These are phyloP conservation scores for Drosophila sturtevanti DNA, from an alignment of 1,140 invertebrate species.

Conservation along the genomic window DNA sequence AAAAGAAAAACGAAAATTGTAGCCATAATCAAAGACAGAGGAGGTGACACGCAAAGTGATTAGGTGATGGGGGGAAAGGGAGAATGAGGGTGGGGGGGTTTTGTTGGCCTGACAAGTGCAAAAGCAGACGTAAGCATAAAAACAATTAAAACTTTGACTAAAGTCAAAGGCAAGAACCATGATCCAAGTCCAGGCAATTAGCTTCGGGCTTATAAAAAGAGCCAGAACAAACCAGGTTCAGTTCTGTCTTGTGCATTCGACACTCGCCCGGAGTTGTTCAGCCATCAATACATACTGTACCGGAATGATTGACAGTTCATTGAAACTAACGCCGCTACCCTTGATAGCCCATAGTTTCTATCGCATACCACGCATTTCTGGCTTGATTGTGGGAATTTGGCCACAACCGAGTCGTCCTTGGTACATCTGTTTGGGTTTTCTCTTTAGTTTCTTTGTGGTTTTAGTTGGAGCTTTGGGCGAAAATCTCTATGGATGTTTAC, in stretches of 20 bases:
- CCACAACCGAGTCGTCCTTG: slow-evolving; percentile 45
- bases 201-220: slow-evolving; percentile 52
- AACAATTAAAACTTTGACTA: slow-evolving; percentile 75
- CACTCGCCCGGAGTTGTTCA: slow-evolving; percentile 34
- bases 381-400: slow-evolving; percentile 67
- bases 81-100: not conserved
- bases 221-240: not conserved
- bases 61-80: not conserved
- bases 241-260: slow-evolving; percentile 24
- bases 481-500: slow-evolving; percentile 57
- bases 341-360: slow-evolving; percentile 61
- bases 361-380: slow-evolving; percentile 60
- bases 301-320: slow-evolving; percentile 36
- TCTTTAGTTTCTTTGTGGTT: slow-evolving; percentile 58
- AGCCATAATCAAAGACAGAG: slow-evolving; percentile 40
- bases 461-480: slow-evolving; percentile 65
- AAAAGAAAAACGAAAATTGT: slow-evolving; percentile 35
- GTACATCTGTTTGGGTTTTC: slow-evolving; percentile 38
- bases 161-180: slow-evolving; percentile 34
- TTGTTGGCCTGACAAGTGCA: slow-evolving; percentile 25
- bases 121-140: slow-evolving; percentile 54
- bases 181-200: slow-evolving; percentile 26
- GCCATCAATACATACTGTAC: slow-evolving; percentile 20
- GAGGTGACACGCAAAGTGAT: slow-evolving; percentile 20
- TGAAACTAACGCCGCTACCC: slow-evolving; percentile 15